Evolutionary conservation across 2,888 invertebrate species (phyloP).

Genomic region (Dynastes tityus): DNA sequence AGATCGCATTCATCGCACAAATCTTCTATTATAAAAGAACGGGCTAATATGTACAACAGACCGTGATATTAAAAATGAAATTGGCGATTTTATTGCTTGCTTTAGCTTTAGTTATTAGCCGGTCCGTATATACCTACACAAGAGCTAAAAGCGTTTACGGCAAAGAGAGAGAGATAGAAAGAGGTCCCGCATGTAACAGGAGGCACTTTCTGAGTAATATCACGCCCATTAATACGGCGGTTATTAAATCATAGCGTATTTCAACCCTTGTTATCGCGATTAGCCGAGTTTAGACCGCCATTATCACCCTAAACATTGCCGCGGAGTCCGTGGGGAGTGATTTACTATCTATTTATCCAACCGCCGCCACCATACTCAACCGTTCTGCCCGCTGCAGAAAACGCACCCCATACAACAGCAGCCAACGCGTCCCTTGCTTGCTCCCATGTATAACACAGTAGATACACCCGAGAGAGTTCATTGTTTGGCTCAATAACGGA

Average conservation of each 20-base stretch:
- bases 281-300: slow-evolving; percentile 56
- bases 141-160: background rate
- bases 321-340: slow-evolving; percentile 50
- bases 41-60: background rate
- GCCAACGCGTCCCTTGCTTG: slow-evolving; percentile 14
- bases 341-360: slow-evolving; percentile 54
- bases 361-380: slow-evolving; percentile 16
- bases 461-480: slow-evolving; percentile 20
- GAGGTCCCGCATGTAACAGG: background rate
- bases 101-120: slow-evolving; percentile 2
- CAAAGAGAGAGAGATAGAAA: background rate
- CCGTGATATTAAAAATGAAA: background rate
- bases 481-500: slow-evolving; percentile 49
- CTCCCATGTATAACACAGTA: slow-evolving; percentile 10
- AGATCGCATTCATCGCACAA: too few species aligned
- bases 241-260: slow-evolving; percentile 56
- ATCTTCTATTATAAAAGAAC: too few species aligned
- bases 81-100: background rate
- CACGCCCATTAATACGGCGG: slow-evolving; percentile 54
- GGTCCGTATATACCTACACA: background rate
- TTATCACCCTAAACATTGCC: slow-evolving; percentile 55
- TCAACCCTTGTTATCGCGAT: slow-evolving; percentile 56
- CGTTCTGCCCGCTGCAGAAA: slow-evolving; percentile 37
- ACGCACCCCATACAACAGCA: slow-evolving; percentile 6
- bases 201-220: slow-evolving; percentile 43